Evolutionary conservation across 1,140 invertebrate species (phyloP), one percentile per base, ranked within the genome.

Genomic region (Samia ricini): DNA sequence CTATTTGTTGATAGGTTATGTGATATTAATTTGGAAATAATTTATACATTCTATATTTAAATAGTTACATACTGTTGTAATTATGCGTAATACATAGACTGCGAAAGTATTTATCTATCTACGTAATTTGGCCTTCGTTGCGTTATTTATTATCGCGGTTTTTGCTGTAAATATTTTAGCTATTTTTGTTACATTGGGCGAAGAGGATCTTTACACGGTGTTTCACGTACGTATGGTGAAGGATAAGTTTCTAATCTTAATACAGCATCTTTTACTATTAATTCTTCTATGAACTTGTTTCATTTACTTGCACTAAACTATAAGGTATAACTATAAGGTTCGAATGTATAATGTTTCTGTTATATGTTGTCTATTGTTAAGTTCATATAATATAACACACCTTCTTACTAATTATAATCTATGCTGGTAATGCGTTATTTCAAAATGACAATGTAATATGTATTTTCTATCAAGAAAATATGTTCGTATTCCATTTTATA

Each of bases 111-210:
- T 63, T 67, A 63, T 42, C 33, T 63, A 50, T 55, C 6, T 22
- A n/a, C 24, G 24, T 55, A 52, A 60, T 61, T 68, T 68, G 66
- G 55, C 66, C 66, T 68, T 68, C 66, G 59, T 63, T 56, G 50
- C 8, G 66, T 52, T 54, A 61, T 68, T 64, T 64, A 42, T 42
- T 42, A 61, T 48, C 18, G 66, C 48, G 22, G 33, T 58, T 61
- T 66, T 64, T 57, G 54, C 62, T 68, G 57, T 57, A 61, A 58
- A 61, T 68, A 68, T 61, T 60, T 64, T 64, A 54, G 21, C 29
- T 63, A 66, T 66, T 66, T 67, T 60, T 59, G 65, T 66, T 18
- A 56, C 24, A 36, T 23, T 21, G 42, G 21, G 24, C 51, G 61
- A 55, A 33, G 22, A 55, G 52, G 52, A 24, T 55, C 15, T 12